Evolutionary conservation across 2,888 invertebrate genomes (phyloP).

Genomic region (Pristionchus exspectatus): DNA sequence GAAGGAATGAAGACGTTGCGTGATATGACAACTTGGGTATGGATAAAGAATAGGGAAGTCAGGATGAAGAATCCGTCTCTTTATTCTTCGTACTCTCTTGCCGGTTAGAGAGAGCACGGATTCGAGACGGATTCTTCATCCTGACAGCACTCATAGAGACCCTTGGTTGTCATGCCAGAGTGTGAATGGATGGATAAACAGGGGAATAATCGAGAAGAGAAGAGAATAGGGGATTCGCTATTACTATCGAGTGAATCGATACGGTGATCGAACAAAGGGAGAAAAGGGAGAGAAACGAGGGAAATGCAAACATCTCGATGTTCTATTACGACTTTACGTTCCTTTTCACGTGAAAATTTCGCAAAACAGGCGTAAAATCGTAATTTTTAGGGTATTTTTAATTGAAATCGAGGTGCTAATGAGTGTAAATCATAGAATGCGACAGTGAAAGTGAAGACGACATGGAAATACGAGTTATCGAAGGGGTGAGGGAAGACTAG

Average conservation of each 20-base stretch:
- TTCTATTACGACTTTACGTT: conserved; percentile 10
- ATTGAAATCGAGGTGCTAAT: not conserved
- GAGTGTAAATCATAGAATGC: not conserved
- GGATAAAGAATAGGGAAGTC: not conserved
- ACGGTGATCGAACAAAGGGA: not conserved
- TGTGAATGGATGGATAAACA: conserved; percentile 31
- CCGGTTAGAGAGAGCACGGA: no score
- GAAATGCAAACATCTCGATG: not conserved
- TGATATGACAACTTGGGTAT: not conserved
- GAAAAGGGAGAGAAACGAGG: not conserved
- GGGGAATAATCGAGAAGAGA: conserved; percentile 29
- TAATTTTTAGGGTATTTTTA: not conserved
- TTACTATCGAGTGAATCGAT: conserved; percentile 43
- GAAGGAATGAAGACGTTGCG: not conserved
- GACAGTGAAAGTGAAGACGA: not conserved
- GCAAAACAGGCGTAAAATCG: not conserved
- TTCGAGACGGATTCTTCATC: not conserved
- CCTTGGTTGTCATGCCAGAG: not conserved
- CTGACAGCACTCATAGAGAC: no score
- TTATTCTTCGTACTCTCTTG: no score
- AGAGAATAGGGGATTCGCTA: not conserved
- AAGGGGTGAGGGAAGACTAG: not conserved
- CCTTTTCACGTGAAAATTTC: not conserved
- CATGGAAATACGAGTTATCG: conserved; percentile 14
- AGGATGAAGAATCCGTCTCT: not conserved